Evolutionary conservation across 1,140 invertebrate genomes (phyloP).

Genomic region (Drosophila ambigua): DNA sequence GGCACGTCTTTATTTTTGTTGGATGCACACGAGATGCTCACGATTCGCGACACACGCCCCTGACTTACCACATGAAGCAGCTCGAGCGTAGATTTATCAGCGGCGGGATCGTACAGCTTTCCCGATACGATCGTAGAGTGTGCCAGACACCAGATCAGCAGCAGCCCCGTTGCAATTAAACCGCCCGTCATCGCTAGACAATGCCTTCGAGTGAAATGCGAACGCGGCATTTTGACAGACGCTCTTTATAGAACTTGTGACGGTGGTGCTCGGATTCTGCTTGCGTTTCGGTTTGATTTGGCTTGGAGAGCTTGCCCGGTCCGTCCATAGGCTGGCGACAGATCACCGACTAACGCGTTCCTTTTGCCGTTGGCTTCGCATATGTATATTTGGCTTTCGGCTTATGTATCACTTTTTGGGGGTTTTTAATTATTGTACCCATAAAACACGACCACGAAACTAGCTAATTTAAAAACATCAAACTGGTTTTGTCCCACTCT

Average conservation of each 20-base stretch:
- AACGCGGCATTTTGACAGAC: slow-evolving; percentile 72
- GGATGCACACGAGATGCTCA: background rate
- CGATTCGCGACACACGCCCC: background rate
- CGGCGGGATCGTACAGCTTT: slow-evolving; percentile 60
- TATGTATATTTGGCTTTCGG: slow-evolving; percentile 26
- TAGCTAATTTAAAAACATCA: slow-evolving; percentile 18
- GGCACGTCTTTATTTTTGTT: slow-evolving; percentile 4
- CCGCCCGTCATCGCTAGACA: slow-evolving; percentile 79
- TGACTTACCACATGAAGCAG: slow-evolving; percentile 80
- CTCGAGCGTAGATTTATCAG: slow-evolving; percentile 77
- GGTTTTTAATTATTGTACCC: slow-evolving; percentile 46
- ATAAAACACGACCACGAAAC: slow-evolving; percentile 32
- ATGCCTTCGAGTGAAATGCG: slow-evolving; percentile 77
- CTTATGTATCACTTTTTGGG: slow-evolving; percentile 28
- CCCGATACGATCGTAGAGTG: slow-evolving; percentile 61
- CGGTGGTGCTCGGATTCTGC: slow-evolving; percentile 32
- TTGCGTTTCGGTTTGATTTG: slow-evolving; percentile 9
- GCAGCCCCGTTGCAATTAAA: slow-evolving; percentile 66
- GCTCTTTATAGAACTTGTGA: slow-evolving; percentile 54
- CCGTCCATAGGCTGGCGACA: slow-evolving; percentile 25
- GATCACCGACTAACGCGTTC: slow-evolving; percentile 45
- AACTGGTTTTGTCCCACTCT: slow-evolving; percentile 20
- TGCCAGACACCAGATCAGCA: slow-evolving; percentile 71
- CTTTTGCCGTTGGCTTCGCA: slow-evolving; percentile 16
- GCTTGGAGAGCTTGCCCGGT: slow-evolving; percentile 12